These are phyloP conservation scores for Diarsia mendica DNA, from an alignment of 2,888 invertebrate genomes.

Conservation along the genomic window DNA sequence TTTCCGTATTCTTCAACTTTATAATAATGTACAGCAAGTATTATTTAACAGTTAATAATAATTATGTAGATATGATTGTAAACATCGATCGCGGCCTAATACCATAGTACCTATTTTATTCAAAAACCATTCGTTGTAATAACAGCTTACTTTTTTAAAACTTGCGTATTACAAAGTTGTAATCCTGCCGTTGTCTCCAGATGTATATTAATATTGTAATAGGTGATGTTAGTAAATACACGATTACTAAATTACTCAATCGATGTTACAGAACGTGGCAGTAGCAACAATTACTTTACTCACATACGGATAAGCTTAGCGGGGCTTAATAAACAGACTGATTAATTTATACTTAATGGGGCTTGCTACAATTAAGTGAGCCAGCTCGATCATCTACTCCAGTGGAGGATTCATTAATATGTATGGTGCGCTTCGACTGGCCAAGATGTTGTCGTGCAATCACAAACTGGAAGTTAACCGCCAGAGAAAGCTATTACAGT, in stretches of 20 bases:
- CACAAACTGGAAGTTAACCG: constrained; percentile 54
- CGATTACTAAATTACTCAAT: constrained; percentile 10
- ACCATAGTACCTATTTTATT: neutral
- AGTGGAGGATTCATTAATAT: constrained; percentile 56
- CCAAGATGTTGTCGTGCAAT: constrained; percentile 53
- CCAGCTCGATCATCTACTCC: constrained; percentile 17
- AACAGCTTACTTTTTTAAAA: neutral
- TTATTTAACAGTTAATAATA: neutral
- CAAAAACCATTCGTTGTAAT: neutral
- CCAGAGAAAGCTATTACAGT: constrained; percentile 70
- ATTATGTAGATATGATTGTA: neutral
- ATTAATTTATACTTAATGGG: constrained; percentile 47
- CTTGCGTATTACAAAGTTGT: neutral
- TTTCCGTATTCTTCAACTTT: neutral
- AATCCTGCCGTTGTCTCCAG: neutral
- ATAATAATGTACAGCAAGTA: neutral
- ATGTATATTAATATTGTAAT: neutral
- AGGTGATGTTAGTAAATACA: neutral
- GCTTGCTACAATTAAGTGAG: constrained; percentile 42
- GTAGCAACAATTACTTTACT: constrained; percentile 3
- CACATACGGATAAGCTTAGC: constrained; percentile 12
- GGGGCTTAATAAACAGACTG: constrained; percentile 40
- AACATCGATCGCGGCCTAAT: neutral
- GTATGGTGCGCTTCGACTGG: constrained; percentile 56
- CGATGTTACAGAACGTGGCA: constrained; percentile 6